Conservation (phyloP, 1,140 invertebrate genomes). For the Heliothis virescens region DNA sequence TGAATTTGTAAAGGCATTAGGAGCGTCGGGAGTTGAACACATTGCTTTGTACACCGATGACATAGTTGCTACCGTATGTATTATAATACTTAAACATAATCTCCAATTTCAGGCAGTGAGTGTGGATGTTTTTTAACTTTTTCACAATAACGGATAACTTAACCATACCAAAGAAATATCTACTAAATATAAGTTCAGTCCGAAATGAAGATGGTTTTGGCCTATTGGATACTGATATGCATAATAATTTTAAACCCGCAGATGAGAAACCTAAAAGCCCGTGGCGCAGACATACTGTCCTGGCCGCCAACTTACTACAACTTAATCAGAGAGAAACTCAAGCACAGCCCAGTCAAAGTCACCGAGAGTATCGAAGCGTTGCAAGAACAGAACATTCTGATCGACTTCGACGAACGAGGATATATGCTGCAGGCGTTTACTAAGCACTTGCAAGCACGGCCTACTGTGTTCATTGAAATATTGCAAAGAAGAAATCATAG, state of each 20-base stretch:
- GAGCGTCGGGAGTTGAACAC: slow-evolving; percentile 98
- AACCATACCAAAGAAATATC: too few relatives aligned
- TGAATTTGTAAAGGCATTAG: slow-evolving; percentile 99
- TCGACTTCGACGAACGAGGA: slow-evolving; percentile 99
- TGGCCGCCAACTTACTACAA: slow-evolving; percentile 97
- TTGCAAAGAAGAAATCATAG: slow-evolving; percentile 98
- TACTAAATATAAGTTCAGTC: too few relatives aligned
- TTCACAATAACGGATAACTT: too few relatives aligned
- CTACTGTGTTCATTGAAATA: slow-evolving; percentile 98
- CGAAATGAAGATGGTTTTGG: too few relatives aligned
- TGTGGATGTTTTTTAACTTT: too few relatives aligned
- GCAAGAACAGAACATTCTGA: slow-evolving; percentile 96
- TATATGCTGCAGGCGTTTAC: slow-evolving; percentile 99
- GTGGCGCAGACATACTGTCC: slow-evolving; percentile 96
- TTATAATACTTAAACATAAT: neutral
- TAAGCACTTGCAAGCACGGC: slow-evolving; percentile 98
- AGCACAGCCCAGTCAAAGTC: slow-evolving; percentile 92
- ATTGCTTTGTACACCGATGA: slow-evolving; percentile 98
- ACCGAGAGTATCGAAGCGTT: slow-evolving; percentile 94
- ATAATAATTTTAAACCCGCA: slow-evolving; percentile 68
- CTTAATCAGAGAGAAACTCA: slow-evolving; percentile 92
- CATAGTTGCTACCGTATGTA: slow-evolving; percentile 94
- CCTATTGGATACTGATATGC: too few relatives aligned
- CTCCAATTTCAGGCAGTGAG: too few relatives aligned
- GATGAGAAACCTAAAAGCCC: slow-evolving; percentile 92